Conservation (phyloP, 1,140 invertebrate species). For the Platorchestia sp. region DNA sequence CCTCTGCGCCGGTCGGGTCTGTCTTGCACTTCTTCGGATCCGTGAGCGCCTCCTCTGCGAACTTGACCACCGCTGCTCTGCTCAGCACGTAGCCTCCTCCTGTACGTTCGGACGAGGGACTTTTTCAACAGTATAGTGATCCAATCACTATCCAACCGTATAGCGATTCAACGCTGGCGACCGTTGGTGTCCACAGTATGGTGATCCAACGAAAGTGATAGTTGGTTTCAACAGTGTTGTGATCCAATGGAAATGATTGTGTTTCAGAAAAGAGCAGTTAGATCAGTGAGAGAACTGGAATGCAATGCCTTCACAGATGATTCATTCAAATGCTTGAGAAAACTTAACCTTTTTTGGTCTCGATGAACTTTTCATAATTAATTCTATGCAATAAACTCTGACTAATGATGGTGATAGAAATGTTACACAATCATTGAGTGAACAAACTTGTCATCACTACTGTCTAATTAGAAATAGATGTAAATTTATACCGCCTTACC, state of each 20-base stretch:
- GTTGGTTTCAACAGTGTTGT: neutral
- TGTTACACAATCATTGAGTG: no score
- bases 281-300: no score
- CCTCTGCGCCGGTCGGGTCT: neutral
- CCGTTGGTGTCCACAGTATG: neutral
- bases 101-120: neutral
- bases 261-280: neutral
- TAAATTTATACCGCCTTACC: no score
- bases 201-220: neutral
- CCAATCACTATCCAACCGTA: neutral
- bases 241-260: neutral
- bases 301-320: no score
- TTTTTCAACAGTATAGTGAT: neutral
- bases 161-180: neutral
- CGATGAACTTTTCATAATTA: no score
- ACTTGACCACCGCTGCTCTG: slow-evolving; percentile 80
- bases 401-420: no score
- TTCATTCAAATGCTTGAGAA: no score
- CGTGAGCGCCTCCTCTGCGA: slow-evolving; percentile 80
- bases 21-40: slow-evolving; percentile 74
- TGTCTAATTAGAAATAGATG: no score
- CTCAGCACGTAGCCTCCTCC: slow-evolving; percentile 86
- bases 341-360: no score
- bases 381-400: no score
- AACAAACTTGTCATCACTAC: no score